A percentile compares a stretch with the other conserved stretches of the same genome.
These are phyloP conservation scores for Lamellibrachia columna DNA, from an alignment of 2,888 invertebrate genomes.

Conservation along the genomic window DNA sequence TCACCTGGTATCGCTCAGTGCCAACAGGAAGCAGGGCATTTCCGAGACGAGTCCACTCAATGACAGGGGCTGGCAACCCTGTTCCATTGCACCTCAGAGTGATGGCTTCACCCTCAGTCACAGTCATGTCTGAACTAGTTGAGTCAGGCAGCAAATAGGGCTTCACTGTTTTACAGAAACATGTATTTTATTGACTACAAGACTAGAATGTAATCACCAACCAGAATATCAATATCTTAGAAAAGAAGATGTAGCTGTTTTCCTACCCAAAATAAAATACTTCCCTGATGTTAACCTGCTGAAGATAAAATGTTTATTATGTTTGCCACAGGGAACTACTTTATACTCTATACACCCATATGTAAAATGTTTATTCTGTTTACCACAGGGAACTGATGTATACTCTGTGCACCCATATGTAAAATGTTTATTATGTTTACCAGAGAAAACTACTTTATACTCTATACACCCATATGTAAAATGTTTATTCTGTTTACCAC, in stretches of 20 bases:
- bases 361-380: too few relatives aligned
- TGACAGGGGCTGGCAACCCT: slow-evolving; percentile 38
- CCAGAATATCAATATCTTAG: neutral
- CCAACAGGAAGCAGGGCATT: slow-evolving; percentile 44
- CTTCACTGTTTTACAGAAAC: slow-evolving; percentile 28
- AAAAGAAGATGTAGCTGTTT: neutral
- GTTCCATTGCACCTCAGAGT: slow-evolving; percentile 42
- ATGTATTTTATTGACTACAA: neutral
- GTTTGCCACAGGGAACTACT: too few relatives aligned
- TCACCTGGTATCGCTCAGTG: slow-evolving; percentile 38
- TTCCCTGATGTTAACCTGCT: too few relatives aligned
- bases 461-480: too few relatives aligned
- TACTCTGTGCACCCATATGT: too few relatives aligned
- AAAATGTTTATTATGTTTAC: too few relatives aligned
- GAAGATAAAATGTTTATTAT: too few relatives aligned
- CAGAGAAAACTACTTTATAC: too few relatives aligned
- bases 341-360: too few relatives aligned
- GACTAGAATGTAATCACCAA: neutral
- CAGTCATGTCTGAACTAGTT: slow-evolving; percentile 40
- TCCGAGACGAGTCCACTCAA: slow-evolving; percentile 43
- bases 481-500: too few relatives aligned
- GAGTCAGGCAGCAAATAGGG: slow-evolving; percentile 38
- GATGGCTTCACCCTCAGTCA: slow-evolving; percentile 34
- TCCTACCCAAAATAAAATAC: too few relatives aligned
- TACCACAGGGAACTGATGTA: too few relatives aligned